Evolutionary conservation across 2,113 vertebrate species (phyloP).

Genomic region (Alexandromys fortis): DNA sequence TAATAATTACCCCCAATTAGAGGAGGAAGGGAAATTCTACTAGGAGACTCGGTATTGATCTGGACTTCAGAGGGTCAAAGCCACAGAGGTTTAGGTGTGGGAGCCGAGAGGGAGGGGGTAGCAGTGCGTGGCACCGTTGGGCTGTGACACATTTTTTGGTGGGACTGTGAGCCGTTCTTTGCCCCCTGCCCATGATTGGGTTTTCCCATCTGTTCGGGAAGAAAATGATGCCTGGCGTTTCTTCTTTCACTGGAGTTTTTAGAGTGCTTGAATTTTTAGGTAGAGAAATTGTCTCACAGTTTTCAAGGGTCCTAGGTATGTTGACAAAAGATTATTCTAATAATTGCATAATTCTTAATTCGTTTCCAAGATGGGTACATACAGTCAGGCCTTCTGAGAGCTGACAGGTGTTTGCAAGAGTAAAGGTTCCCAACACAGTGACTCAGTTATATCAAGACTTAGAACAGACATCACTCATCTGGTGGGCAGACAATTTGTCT

Average conservation of each 20-base stretch:
- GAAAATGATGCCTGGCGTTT: constrained; percentile 23
- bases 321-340: background rate
- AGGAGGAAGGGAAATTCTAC: background rate
- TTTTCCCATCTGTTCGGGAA: constrained; percentile 44
- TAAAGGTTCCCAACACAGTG: background rate
- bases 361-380: background rate
- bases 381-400: background rate
- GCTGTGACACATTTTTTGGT: background rate
- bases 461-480: background rate
- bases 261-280: background rate
- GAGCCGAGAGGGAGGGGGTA: background rate
- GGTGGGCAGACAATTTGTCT: constrained; percentile 1
- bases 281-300: background rate
- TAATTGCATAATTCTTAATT: constrained; percentile 1
- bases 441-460: background rate
- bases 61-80: background rate
- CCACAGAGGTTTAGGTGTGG: background rate
- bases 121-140: no score
- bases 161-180: background rate
- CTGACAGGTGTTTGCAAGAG: background rate
- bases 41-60: background rate
- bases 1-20: background rate
- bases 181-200: background rate
- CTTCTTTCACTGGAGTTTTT: background rate
- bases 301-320: background rate